Conservation (phyloP, 92 coral and sea anemone species). For the Siderastrea siderea region DNA sequence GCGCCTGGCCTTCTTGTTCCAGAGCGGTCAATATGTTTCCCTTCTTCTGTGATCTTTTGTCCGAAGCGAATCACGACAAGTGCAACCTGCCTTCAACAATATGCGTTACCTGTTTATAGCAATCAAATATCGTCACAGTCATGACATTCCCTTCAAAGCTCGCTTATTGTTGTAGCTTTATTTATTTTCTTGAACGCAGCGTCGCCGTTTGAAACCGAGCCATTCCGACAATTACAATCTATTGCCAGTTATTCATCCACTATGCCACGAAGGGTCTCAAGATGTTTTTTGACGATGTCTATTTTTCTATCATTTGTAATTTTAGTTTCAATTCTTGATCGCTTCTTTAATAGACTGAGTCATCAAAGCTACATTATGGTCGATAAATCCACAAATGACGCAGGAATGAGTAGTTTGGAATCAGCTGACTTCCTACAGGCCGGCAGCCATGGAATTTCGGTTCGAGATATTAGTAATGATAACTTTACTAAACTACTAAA, state of each 20-base stretch:
- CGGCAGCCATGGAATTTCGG: not conserved
- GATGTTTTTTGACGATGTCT: conserved; percentile 1
- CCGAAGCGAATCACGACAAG: too few species aligned
- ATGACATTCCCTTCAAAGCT: too few species aligned
- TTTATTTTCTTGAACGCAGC: too few species aligned
- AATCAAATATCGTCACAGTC: too few species aligned
- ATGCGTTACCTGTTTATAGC: too few species aligned
- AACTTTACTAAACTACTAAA: not conserved
- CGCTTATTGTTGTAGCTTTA: too few species aligned
- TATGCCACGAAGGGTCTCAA: conserved; percentile 28
- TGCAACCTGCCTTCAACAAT: too few species aligned
- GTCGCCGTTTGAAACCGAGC: too few species aligned
- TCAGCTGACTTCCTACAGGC: not conserved
- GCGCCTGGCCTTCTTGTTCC: too few species aligned
- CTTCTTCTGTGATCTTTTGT: too few species aligned
- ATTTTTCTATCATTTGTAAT: conserved; percentile 2
- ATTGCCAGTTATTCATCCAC: not conserved
- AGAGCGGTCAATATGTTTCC: too few species aligned
- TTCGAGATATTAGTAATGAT: not conserved
- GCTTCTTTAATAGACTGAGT: not conserved
- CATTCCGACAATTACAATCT: too few species aligned
- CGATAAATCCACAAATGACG: not conserved
- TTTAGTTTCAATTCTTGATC: conserved; percentile 21
- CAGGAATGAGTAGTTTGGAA: not conserved
- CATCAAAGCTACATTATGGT: not conserved